Percentiles rank a stretch among this genome's conserved stretches.
These are phyloP conservation scores for Bombus haemorrhoidalis DNA, from an alignment of 1,140 invertebrate genomes.

Conservation along the genomic window DNA sequence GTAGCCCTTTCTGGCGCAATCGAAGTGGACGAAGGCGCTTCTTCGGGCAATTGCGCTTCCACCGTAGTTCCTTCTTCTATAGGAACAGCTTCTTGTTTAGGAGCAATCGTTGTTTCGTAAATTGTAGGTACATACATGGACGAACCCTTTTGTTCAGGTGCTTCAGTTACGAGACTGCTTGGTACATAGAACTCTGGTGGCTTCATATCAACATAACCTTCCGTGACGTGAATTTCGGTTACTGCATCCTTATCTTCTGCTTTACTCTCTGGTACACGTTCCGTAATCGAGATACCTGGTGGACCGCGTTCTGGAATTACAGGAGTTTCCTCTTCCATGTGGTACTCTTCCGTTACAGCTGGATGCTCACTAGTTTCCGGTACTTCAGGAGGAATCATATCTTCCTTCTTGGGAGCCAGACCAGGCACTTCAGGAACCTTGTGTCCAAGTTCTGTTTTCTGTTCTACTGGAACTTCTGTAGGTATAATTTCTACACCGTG, in stretches of 20 bases:
- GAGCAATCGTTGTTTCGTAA: conserved; percentile 6
- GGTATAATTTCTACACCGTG: background rate
- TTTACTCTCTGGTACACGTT: conserved; percentile 74
- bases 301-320: conserved; percentile 63
- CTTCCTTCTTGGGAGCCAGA: conserved; percentile 41
- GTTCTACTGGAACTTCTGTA: background rate
- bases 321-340: conserved; percentile 18
- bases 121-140: conserved; percentile 46
- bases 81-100: background rate
- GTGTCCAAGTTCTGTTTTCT: conserved; percentile 33
- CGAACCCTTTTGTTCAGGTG: conserved; percentile 36
- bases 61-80: background rate
- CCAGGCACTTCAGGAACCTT: background rate
- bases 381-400: conserved; percentile 10
- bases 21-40: background rate
- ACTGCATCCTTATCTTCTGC: conserved; percentile 74
- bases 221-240: conserved; percentile 59
- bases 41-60: background rate
- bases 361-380: background rate
- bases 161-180: conserved; percentile 64
- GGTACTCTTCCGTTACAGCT: background rate
- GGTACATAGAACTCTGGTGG: conserved; percentile 55
- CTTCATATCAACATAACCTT: conserved; percentile 56
- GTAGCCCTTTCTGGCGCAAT: background rate
- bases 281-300: conserved; percentile 70